Conservation (phyloP, 2,113 vertebrate genomes). For the Brachyhypopomus occidentalis region DNA sequence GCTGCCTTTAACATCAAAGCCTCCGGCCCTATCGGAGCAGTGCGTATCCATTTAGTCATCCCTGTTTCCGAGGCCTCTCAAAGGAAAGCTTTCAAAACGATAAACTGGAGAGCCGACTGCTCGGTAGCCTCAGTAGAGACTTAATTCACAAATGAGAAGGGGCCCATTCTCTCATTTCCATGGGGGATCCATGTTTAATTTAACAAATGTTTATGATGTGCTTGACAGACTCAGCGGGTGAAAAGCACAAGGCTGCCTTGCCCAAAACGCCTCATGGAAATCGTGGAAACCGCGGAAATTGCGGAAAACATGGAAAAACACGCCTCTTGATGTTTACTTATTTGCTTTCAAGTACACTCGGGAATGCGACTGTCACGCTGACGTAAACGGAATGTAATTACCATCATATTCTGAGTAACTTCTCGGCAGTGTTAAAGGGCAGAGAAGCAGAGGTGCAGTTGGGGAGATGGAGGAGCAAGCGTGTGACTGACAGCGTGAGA, state of each 20-base stretch:
- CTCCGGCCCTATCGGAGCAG: constrained; percentile 2
- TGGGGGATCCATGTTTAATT: constrained; percentile 42
- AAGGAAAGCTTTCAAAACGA: constrained; percentile 24
- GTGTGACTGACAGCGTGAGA: constrained; percentile 36
- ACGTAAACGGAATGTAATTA: constrained; percentile 28
- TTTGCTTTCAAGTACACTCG: constrained; percentile 14
- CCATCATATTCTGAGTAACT: constrained; percentile 18
- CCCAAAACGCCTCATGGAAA: constrained; percentile 14
- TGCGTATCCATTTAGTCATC: constrained; percentile 4
- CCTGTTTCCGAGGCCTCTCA: constrained; percentile 24
- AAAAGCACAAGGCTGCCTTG: constrained; percentile 34
- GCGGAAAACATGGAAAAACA: constrained; percentile 15
- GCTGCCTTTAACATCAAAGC: constrained; percentile 47
- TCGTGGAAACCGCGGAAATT: constrained; percentile 15
- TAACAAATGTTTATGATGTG: constrained; percentile 54
- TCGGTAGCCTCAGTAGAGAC: constrained; percentile 27
- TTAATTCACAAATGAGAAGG: constrained; percentile 40
- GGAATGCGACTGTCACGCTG: constrained; percentile 37
- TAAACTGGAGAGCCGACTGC: constrained; percentile 4
- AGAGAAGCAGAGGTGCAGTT: constrained; percentile 14
- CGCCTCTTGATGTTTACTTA: constrained; percentile 36
- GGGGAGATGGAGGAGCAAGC: neutral
- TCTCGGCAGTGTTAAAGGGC: neutral
- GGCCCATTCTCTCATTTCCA: constrained; percentile 37
- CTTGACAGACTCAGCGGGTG: constrained; percentile 29